phyloP scores from a whole-genome alignment of 2,797 vertebrate genomes.

The Anabacerthia variegaticeps region DNA sequence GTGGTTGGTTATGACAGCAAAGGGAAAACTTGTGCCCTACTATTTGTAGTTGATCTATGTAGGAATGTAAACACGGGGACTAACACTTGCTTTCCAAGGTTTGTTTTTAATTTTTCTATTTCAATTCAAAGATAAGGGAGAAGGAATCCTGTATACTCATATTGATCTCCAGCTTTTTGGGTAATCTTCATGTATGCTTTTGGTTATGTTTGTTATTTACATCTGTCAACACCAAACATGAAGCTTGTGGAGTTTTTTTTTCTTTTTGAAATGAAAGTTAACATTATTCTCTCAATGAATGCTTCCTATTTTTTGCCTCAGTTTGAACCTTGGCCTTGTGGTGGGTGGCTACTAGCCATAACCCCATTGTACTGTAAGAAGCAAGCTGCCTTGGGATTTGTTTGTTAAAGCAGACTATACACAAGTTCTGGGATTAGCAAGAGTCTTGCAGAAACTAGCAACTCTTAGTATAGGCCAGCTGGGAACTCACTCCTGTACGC shows the following conservation, averaged over 20 bases:
- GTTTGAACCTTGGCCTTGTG: neutral
- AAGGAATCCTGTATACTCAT: neutral
- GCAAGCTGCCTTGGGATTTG: neutral
- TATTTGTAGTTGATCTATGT: slow-evolving; percentile 19
- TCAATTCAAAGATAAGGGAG: neutral
- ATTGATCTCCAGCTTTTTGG: neutral
- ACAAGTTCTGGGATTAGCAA: neutral
- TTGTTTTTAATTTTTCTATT: neutral
- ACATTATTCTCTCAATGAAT: neutral
- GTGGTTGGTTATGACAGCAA: neutral
- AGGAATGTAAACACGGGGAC: slow-evolving; percentile 30
- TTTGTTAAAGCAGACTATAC: neutral
- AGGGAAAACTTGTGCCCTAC: neutral
- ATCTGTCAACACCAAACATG: neutral
- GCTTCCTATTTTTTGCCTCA: neutral
- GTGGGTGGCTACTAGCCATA: neutral
- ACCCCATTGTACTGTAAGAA: neutral
- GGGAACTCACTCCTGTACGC: neutral
- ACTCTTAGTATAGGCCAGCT: neutral
- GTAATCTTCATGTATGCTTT: neutral
- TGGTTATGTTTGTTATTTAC: neutral
- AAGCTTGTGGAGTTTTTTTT: neutral
- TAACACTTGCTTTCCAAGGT: neutral
- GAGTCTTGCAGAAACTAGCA: neutral
- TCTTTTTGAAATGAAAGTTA: neutral